Base-by-base conservation (phyloP, 2,113 vertebrate genomes). In the Brevimyrus niger region DNA sequence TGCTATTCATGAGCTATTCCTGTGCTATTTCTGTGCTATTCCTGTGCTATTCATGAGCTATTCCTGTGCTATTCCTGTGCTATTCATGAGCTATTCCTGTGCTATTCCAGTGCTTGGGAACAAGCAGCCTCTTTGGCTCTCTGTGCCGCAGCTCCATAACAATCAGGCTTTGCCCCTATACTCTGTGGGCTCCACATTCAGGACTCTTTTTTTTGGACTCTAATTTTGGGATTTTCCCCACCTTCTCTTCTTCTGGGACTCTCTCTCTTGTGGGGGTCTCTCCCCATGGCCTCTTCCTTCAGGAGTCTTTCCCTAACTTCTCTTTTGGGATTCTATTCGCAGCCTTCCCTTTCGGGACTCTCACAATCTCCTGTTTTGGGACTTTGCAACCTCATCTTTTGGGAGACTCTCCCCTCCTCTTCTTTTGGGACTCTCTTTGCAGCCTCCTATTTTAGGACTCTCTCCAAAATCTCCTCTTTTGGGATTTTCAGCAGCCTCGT, bases 81-180 rank as follows among this genome's bases (percentile, higher is more conserved):
- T 55, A n/a, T n/a, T n/a, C n/a, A n/a, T n/a, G n/a, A n/a, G n/a
- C n/a, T n/a, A 50, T 50, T 50, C 3, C 50, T 51, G 50, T 51
- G 50, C 50, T 51, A 15, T 50, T 50, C 48, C 48, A 15, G 10
- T 88, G 88, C 89, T 55, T 55, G 38, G 69, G 19, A 11, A 58
- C 38, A 58, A 38, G 35, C 48, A 83, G 35, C n/a, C 44, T 89
- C 13, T 90, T 89, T 69, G 89, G 87, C 23, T 94, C 92, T 92
- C 91, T 61, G 19, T 8, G 87, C 84, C 84, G n/a, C 88, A 87
- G 89, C 31, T 2, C 11, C 35, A n/a, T 91, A 93, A 90, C 87
- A 3, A 44, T 46, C 31, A 17, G 50, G 35, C 48, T 87, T 58
- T 42, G 51, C 17, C 31, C 0, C 19, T 19, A 1, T 58, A 48